Conservation (phyloP, 2,797 vertebrate genomes). For the Hafferia zeledoni region DNA sequence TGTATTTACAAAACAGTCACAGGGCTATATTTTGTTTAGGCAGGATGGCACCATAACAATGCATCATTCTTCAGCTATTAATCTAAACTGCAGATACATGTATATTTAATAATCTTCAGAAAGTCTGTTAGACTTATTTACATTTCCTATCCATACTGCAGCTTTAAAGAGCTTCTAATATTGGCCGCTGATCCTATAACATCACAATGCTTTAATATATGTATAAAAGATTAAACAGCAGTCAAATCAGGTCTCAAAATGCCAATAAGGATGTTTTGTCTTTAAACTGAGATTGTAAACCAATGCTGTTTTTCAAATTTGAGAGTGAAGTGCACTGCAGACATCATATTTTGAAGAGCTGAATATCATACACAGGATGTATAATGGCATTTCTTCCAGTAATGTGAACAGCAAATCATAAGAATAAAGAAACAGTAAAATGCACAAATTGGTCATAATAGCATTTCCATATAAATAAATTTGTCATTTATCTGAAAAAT, state of each 20-base stretch:
- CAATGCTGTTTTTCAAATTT: conserved; percentile 9
- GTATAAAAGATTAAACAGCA: conserved; percentile 53
- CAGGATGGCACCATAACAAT: conserved; percentile 23
- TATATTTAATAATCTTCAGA: conserved; percentile 76
- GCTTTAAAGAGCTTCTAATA: conserved; percentile 71
- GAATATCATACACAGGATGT: not conserved
- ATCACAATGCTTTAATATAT: conserved; percentile 62
- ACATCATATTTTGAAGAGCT: conserved; percentile 17
- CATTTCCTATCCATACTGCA: conserved; percentile 53
- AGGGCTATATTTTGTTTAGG: conserved; percentile 64
- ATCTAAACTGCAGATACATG: conserved; percentile 65
- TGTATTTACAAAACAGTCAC: conserved; percentile 48
- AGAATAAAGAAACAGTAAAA: conserved; percentile 22
- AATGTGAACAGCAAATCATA: not conserved
- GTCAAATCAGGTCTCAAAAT: conserved; percentile 53
- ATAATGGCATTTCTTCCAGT: not conserved
- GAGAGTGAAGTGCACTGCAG: not conserved
- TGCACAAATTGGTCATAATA: conserved; percentile 19
- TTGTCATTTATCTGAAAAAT: conserved; percentile 61
- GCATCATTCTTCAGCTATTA: conserved; percentile 63
- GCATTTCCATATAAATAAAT: conserved; percentile 56
- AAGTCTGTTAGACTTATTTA: conserved; percentile 71
- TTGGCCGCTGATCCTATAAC: conserved; percentile 43
- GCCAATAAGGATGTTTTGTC: conserved; percentile 3
- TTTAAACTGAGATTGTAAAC: conserved; percentile 51